Evolutionary conservation across 2,113 vertebrate species (phyloP).

Genomic region (Tympanuchus pallidicinctus): DNA sequence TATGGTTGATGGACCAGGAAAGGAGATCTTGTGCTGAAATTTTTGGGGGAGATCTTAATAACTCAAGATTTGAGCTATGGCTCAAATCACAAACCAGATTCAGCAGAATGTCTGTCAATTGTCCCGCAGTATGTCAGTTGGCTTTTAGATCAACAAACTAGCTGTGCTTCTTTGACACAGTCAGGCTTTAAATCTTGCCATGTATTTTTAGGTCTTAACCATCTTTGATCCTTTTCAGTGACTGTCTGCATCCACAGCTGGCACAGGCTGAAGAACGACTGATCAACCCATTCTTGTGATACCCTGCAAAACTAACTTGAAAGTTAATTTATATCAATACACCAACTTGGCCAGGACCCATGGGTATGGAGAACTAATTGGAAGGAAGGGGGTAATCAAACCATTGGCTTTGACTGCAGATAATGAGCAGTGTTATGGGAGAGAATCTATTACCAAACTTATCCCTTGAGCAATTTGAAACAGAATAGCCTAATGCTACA

Average conservation of each 20-base stretch:
- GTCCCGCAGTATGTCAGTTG: not conserved
- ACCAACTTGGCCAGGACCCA: not conserved
- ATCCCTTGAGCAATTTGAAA: not conserved
- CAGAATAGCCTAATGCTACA: constrained; percentile 30
- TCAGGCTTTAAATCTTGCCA: not conserved
- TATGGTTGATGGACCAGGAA: not conserved
- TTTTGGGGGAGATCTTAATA: not conserved
- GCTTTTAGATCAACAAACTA: not conserved
- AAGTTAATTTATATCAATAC: constrained; percentile 38
- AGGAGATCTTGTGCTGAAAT: not conserved
- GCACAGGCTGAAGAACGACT: not conserved
- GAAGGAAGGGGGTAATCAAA: constrained; percentile 66
- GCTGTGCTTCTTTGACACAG: not conserved
- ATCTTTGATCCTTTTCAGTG: not conserved
- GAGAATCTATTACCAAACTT: constrained; percentile 65
- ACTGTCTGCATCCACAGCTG: not conserved
- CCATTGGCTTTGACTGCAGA: constrained; percentile 65
- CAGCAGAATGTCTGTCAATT: not conserved
- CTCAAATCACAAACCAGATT: not conserved
- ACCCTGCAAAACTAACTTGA: constrained; percentile 41
- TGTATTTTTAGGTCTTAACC: not conserved
- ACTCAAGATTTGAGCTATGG: no score
- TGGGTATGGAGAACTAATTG: constrained; percentile 54
- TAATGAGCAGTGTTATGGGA: constrained; percentile 57
- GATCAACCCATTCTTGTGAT: not conserved